These are phyloP conservation scores for Thripadectes ignobilis DNA, from an alignment of 2,797 vertebrate genomes.

Conservation along the genomic window DNA sequence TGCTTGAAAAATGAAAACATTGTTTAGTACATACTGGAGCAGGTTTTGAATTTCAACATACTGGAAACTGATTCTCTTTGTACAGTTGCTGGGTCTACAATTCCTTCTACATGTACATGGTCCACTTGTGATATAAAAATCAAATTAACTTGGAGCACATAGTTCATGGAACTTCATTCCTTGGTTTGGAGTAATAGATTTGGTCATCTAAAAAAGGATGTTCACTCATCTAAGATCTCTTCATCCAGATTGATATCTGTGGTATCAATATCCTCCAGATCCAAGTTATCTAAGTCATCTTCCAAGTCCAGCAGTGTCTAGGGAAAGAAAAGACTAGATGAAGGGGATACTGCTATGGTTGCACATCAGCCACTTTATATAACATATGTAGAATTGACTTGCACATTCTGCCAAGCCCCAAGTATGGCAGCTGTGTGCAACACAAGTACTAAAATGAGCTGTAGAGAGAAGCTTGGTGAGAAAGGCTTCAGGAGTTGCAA, in stretches of 20 bases:
- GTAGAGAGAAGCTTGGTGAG: not conserved
- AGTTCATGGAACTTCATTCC: slow-evolving; percentile 13
- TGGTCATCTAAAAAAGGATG: slow-evolving; percentile 78
- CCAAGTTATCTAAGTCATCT: slow-evolving; percentile 95
- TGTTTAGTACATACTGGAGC: not conserved
- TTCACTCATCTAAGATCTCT: slow-evolving; percentile 92
- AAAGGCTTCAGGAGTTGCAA: not conserved
- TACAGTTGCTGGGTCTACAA: not conserved
- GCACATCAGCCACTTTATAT: rapidly evolving
- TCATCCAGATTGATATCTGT: slow-evolving; percentile 96
- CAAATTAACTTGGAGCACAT: not conserved
- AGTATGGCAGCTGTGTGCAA: not conserved
- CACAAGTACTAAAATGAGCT: rapidly evolving
- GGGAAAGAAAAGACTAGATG: not conserved
- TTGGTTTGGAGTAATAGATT: slow-evolving; percentile 40
- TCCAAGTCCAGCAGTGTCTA: slow-evolving; percentile 90
- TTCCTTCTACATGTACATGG: not conserved
- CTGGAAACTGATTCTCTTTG: not conserved
- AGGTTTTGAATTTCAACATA: not conserved
- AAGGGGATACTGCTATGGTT: rapidly evolving
- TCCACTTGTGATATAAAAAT: slow-evolving; percentile 42
- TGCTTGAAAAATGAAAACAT: not conserved
- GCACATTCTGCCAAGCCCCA: not conserved
- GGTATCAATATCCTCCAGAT: slow-evolving; percentile 96
- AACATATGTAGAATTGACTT: rapidly evolving